Base-by-base conservation (phyloP, 53 echinoderm and acorn worm genomes). In the Glandiceps talaboti region DNA sequence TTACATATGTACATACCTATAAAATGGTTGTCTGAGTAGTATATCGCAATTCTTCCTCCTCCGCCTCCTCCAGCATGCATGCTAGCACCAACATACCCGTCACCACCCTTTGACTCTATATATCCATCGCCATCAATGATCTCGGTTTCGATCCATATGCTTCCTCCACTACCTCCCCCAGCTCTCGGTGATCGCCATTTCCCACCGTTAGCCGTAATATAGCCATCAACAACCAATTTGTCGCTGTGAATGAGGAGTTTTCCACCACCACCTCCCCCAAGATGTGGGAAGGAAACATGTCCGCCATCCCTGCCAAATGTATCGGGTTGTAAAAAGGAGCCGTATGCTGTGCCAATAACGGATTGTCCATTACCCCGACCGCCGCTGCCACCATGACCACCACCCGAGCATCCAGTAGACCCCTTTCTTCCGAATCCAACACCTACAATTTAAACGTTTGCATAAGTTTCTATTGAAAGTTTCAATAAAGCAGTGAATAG, bases 161-260 rank as follows among this genome's bases (percentile, higher is more conserved):
- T 87, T 0, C 94, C 94, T 33, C 91, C 94, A 30, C 94, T 94
- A 27, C 94, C 94, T 26, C 94, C 94, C 45, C 94, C 94, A 32
- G 87, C 83, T 74, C 85, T 33, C 6, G 94, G 91, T 1, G 89
- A 91, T n/a, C 85, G 76, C 77, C 91, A 87, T 14, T 33, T 73
- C 26, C 91, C 94, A 80, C 94, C 94, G 81, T 80, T 81, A 28
- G 91, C 91, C 33, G 85, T 77, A 0, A 94, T 78, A 0, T 81
- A 81, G 30, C 94, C 94, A 83, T 94, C 94, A 1, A 94, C 76
- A 29, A 83, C 81, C 25, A 91, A 76, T 29, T 81, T 89, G 30
- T 85, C 82, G 14, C 79, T 87, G 1, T 85, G 85, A 26, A 78
- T 85, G 79, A 94, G 79, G 75, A 82, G 89, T 75, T 86, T 84